These are phyloP conservation scores for Odocoileus virginianus DNA, from an alignment of 2,113 vertebrate genomes.

Conservation along the genomic window DNA sequence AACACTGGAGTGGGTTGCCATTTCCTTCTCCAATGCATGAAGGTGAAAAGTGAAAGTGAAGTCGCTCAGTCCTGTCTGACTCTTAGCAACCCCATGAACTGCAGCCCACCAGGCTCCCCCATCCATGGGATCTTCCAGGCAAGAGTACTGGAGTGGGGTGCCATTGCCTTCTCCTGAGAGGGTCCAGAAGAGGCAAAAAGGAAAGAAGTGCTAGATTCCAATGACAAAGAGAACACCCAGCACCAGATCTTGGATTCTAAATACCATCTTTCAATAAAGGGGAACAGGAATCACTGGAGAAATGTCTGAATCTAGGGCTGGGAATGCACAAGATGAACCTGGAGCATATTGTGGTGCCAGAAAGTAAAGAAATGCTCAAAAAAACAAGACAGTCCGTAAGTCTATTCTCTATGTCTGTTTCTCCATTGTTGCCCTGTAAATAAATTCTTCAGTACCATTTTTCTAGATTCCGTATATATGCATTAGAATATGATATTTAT, in stretches of 20 bases:
- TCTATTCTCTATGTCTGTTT: neutral
- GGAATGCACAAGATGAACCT: neutral
- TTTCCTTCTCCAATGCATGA: no score
- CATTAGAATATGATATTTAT: neutral
- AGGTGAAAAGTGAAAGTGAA: no score
- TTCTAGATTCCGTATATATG: neutral
- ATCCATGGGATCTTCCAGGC: no score
- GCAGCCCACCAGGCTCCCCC: no score
- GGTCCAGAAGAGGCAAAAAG: neutral
- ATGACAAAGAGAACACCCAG: neutral
- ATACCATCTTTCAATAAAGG: neutral
- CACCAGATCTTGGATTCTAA: neutral
- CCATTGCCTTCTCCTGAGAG: neutral
- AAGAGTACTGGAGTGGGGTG: no score
- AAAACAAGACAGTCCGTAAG: neutral
- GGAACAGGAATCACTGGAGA: neutral
- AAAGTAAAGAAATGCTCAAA: neutral
- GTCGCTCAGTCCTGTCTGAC: no score
- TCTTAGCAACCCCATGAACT: no score
- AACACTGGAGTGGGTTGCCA: no score
- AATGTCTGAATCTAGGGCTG: neutral
- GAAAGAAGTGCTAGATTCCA: neutral
- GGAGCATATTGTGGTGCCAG: neutral
- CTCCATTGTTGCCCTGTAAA: neutral
- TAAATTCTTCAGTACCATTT: neutral